Base-by-base conservation (phyloP, 2,797 vertebrate species). In the Oceanodroma leucorhoa region DNA sequence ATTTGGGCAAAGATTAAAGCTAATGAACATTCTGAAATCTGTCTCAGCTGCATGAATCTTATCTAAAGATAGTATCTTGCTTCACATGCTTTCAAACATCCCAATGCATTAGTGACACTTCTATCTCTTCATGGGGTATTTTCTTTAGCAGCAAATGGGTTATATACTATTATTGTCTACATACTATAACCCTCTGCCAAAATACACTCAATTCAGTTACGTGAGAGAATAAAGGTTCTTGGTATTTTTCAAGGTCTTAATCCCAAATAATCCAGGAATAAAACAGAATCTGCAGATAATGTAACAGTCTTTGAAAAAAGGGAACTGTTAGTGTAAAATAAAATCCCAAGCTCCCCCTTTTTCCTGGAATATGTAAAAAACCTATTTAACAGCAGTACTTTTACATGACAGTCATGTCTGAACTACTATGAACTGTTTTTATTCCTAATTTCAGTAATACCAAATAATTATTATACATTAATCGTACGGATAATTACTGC, bases 11-110 rank as follows among this genome's bases (percentile, higher is more conserved):
- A 95, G 48, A 94, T 91, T 84, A 66, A 87, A 75, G 27, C 23
- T 92, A 95, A 94, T 86, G 57, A 55, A 60, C 76, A 81, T 62
- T 93, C 51, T 89, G 83, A 89, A 93, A 93, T 23, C 12, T 45
- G 62, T 61, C 50, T 73, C 84, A 45, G 23, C 30, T 92, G 24
- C 64, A 69, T 87, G 57, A 83, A 38, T 40, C 76, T 91, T 38
- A 71, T 85, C 51, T 77, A 55, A 57, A 94, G 38, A 54, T 43
- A 91, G 14, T 69, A 75, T 40, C 38, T 71, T 71, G 41, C 60
- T 85, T 73, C 48, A 27, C 27, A 24, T 50, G n/a, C 26, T 57
- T 73, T 51, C 82, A 92, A 89, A 75, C 40, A 64, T 26, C 7
- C 38, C 58, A 82, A 6, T 1, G 2, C 0, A 3, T n/a, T 78